Base-by-base conservation (phyloP, 2,888 invertebrate species). In the Stictocephala bisonia region DNA sequence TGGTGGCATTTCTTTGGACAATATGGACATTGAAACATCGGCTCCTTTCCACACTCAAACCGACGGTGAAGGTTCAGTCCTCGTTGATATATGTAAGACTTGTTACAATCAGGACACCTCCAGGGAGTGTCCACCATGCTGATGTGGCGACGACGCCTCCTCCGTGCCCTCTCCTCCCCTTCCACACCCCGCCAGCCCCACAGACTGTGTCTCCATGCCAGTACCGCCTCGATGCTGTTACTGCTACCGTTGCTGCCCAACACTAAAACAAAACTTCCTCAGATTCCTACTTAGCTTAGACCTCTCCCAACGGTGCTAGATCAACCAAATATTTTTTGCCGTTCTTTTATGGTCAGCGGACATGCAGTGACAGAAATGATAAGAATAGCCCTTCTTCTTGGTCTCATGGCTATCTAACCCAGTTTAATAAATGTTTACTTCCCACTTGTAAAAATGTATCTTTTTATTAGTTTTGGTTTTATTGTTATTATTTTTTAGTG, bases 51-150 rank as follows among this genome's bases (percentile, higher is more conserved):
- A 73, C 84, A 84, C 76, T 84, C 84, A 79, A 84, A 83, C 48
- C 84, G 82, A 76, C 80, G 82, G 77, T 85, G 85, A 35, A 81
- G 81, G 77, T 83, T 77, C 82, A 85, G 83, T 24, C 84, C 83
- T 77, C 83, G 83, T 26, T 83, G 80, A 67, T 83, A 82, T 22
- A 82, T 80, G 76, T 84, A 85, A 60, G 82, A 83, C 75, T 82
- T 84, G 79, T 83, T 82, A 77, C 84, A 85, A 67, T 80, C 82
- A 6, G 83, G 83, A 79, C 84, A 84, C n/a, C 67, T 56, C 72
- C 72, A 73, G 13, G 67, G 67, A 13, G 64, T 64, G 31, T 73
- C 72, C 1, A 73, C 72, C 72, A 73, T 73, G 48, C 72, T 73
- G 26, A 73, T 73, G 44, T 73, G 72, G 27, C 72, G 53, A 22